These are phyloP conservation scores for Zaprionus bogoriensis DNA, from an alignment of 2,888 invertebrate genomes.

Conservation along the genomic window DNA sequence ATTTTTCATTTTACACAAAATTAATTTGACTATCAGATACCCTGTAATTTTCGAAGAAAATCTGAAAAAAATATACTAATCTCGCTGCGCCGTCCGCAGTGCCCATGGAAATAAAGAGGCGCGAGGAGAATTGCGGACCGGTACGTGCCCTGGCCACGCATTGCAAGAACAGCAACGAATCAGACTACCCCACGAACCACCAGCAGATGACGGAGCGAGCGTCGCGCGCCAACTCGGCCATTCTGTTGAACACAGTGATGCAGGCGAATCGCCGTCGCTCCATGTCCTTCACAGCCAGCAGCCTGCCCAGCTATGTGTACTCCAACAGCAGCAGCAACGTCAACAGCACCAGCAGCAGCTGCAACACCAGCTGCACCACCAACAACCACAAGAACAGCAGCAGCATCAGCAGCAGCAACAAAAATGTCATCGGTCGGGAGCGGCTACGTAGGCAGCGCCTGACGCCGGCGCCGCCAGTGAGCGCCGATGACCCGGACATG, in stretches of 20 bases:
- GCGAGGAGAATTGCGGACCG: slow-evolving; percentile 39
- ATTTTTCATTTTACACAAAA: too few relatives aligned
- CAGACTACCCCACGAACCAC: slow-evolving; percentile 44
- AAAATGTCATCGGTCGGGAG: too few relatives aligned
- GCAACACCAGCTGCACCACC: neutral
- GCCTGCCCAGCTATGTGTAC: slow-evolving; percentile 13
- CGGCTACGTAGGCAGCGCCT: too few relatives aligned
- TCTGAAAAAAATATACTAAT: neutral
- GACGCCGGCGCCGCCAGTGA: neutral
- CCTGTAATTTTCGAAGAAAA: too few relatives aligned
- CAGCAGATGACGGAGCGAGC: slow-evolving; percentile 43
- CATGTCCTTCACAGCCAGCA: slow-evolving; percentile 35
- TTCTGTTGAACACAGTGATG: slow-evolving; percentile 44
- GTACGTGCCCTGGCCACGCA: slow-evolving; percentile 36
- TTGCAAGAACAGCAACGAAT: neutral
- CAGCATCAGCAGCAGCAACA: neutral
- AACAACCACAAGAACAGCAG: neutral
- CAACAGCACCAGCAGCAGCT: neutral
- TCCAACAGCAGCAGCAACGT: neutral
- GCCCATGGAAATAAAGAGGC: neutral
- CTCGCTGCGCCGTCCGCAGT: neutral
- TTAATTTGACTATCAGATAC: too few relatives aligned
- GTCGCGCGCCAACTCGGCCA: slow-evolving; percentile 13
- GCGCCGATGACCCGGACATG: neutral
- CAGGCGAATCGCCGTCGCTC: slow-evolving; percentile 53